Evolutionary conservation across 2,797 vertebrate genomes (phyloP).

Genomic region (Lithobates pipiens): DNA sequence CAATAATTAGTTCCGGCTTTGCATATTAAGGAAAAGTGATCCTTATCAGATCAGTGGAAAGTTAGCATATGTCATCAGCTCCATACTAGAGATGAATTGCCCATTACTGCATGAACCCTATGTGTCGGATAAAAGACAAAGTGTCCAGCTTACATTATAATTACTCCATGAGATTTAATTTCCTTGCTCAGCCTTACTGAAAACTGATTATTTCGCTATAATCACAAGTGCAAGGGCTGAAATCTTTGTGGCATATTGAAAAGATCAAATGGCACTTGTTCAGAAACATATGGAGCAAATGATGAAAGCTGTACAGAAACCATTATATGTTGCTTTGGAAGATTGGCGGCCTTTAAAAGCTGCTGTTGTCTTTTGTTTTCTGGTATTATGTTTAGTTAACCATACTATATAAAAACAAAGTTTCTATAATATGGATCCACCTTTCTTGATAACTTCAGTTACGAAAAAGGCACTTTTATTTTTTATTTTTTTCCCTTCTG

Average conservation of each 20-base stretch:
- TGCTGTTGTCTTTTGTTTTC: neutral
- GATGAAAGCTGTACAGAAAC: conserved; percentile 29
- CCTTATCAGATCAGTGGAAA: neutral
- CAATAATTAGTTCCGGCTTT: neutral
- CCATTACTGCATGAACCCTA: neutral
- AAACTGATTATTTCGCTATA: conserved; percentile 6
- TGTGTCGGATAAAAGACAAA: neutral
- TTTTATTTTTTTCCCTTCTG: too few species aligned
- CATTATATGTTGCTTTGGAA: conserved; percentile 11
- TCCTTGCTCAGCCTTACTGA: neutral
- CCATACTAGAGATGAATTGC: neutral
- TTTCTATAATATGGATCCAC: too few species aligned
- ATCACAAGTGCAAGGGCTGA: conserved; percentile 1
- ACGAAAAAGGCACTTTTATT: too few species aligned
- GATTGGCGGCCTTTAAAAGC: neutral
- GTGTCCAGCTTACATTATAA: neutral
- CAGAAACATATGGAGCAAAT: conserved; percentile 20
- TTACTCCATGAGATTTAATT: neutral
- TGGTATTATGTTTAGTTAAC: neutral
- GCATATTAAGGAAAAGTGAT: neutral
- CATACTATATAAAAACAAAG: too few species aligned
- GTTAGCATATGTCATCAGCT: neutral
- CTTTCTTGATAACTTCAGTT: too few species aligned
- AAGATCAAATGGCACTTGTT: conserved; percentile 37
- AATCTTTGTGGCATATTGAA: neutral